These are phyloP conservation scores for Gymnoscelis rufifasciata DNA, from an alignment of 2,888 invertebrate genomes.

Conservation along the genomic window DNA sequence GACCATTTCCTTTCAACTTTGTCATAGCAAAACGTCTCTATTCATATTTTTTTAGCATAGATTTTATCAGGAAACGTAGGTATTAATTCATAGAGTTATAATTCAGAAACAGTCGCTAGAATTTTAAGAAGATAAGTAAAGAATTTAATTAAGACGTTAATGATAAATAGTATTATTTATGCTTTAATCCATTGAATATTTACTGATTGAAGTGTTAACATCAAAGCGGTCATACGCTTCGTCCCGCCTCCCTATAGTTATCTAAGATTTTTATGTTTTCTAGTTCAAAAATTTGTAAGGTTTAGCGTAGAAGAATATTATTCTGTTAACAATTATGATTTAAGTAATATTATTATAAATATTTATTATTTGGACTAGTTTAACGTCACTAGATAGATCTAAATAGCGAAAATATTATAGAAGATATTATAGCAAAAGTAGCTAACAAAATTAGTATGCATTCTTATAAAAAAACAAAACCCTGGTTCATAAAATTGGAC, in stretches of 20 bases:
- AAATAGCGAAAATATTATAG: constrained; percentile 63
- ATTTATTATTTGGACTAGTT: constrained; percentile 55
- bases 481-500: constrained; percentile 37
- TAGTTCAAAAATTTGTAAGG: constrained; percentile 66
- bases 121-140: constrained; percentile 4
- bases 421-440: constrained; percentile 56
- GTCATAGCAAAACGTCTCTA: background rate
- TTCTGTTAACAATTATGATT: constrained; percentile 67
- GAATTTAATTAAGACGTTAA: constrained; percentile 1
- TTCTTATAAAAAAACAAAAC: constrained; percentile 45
- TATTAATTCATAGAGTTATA: background rate
- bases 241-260: constrained; percentile 37
- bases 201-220: constrained; percentile 49
- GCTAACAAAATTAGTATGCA: constrained; percentile 47
- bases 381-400: constrained; percentile 62
- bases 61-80: background rate
- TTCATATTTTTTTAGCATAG: background rate
- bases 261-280: constrained; percentile 61
- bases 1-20: constrained; percentile 19
- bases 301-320: constrained; percentile 76
- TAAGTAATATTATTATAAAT: constrained; percentile 52
- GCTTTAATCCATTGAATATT: constrained; percentile 31
- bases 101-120: background rate
- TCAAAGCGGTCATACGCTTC: constrained; percentile 42
- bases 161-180: constrained; percentile 1